Base-by-base conservation (phyloP, 2,888 invertebrate species). In the Epinotia bilunana region DNA sequence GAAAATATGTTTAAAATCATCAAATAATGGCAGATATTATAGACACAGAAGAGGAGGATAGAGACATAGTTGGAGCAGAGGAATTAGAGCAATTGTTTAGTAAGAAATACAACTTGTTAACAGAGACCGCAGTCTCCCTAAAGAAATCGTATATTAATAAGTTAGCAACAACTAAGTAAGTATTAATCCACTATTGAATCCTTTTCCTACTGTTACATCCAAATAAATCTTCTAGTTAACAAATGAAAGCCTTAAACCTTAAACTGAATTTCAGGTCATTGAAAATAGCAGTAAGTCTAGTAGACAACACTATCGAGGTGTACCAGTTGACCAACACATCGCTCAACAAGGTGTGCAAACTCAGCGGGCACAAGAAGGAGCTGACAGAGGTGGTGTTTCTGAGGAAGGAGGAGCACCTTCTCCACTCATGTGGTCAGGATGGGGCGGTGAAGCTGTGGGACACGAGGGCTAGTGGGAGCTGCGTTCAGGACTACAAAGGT, bases 401-500 rank as follows among this genome's bases (percentile, higher is more conserved):
- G 82, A 93, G 93, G 0, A 90, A 88, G 20, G 95, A 95, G 70
- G 94, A 94, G 69, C 89, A 95, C 83, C 87, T 96, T 62, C 80
- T 96, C 28, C 96, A 95, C 82, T 95, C 95, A 0, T 93, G 95
- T 0, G 95, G 95, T 0, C 87, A 89, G 61, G 95, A 96, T 84
- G 96, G 96, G 0, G 79, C 86, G 28, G 89, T 96, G 46, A 95
- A 94, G 80, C 83, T 95, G 69, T 96, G 95, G 95, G 97, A 97
- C 85, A 90, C 95, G 2, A 89, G 97, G 82, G 88, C 91, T 0
- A 92, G 95, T 73, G 94, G 90, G 0, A 83, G 77, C 65, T 90
- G 88, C 83, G 89, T 86, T 2, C 90, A 88, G 76, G 89, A 92
- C 74, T 90, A 89, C 78, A 90, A 88, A 87, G 90, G 92, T 91